A percentile compares a stretch with the other conserved stretches of the same genome.
phyloP scores from a whole-genome alignment of 1,140 invertebrate genomes.

The Conus betulinus region DNA sequence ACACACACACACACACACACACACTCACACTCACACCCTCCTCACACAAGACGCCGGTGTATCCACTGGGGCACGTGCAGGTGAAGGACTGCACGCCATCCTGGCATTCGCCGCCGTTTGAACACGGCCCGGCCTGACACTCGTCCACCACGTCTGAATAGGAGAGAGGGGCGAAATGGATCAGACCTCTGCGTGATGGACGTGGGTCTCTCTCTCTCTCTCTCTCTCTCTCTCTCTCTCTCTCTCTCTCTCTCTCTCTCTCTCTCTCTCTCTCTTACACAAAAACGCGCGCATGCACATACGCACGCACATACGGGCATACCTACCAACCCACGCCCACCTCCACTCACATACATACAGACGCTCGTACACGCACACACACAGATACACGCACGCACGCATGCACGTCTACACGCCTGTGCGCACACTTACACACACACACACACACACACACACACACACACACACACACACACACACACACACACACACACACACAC shows the following conservation, averaged over 20 bases:
- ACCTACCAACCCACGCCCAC: no score
- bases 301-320: background rate
- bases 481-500: background rate
- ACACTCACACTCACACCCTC: background rate
- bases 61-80: constrained; percentile 42
- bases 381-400: no score
- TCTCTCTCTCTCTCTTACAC: background rate
- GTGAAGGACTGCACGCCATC: constrained; percentile 36
- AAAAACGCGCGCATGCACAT: background rate
- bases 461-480: background rate
- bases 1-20: no score
- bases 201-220: no score
- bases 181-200: background rate
- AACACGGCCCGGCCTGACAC: constrained; percentile 39
- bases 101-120: constrained; percentile 38
- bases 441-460: background rate
- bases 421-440: no score
- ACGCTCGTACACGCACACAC: no score
- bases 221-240: background rate
- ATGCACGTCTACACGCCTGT: no score
- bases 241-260: constrained; percentile 14
- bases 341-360: background rate
- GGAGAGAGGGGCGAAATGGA: background rate
- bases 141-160: constrained; percentile 29
- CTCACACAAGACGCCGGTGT: constrained; percentile 37